These are phyloP conservation scores for Spodoptera exigua DNA, from an alignment of 2,888 invertebrate species.

Conservation along the genomic window DNA sequence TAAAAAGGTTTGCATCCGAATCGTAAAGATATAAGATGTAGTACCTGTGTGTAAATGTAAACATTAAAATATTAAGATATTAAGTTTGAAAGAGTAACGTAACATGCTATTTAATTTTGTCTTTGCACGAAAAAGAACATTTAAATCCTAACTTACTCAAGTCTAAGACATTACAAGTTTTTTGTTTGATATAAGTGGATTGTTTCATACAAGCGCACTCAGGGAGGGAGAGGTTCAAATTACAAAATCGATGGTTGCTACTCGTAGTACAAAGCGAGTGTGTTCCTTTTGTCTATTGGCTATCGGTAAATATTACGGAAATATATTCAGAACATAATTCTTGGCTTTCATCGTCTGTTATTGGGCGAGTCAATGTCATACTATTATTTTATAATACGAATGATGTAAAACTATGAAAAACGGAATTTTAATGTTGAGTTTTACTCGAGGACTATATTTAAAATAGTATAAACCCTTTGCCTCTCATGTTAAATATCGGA, in stretches of 20 bases:
- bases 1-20: too few species aligned
- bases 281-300: constrained; percentile 15
- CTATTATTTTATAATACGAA: constrained; percentile 1
- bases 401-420: too few species aligned
- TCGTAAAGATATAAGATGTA: too few species aligned
- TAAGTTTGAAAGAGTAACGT: background rate
- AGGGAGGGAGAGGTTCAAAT: constrained; percentile 32
- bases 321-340: background rate
- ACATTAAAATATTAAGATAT: too few species aligned
- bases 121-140: constrained; percentile 22
- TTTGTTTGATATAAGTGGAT: constrained; percentile 7
- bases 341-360: constrained; percentile 2
- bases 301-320: constrained; percentile 8
- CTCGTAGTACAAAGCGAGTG: constrained; percentile 8
- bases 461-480: too few species aligned
- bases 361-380: constrained; percentile 3
- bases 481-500: too few species aligned
- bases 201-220: constrained; percentile 17
- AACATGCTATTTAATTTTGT: constrained; percentile 9
- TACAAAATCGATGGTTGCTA: constrained; percentile 42
- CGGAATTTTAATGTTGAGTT: too few species aligned
- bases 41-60: too few species aligned
- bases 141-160: constrained; percentile 23
- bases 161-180: constrained; percentile 25
- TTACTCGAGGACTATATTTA: too few species aligned